A percentile compares a stretch with the other conserved stretches of the same genome.
phyloP scores from a whole-genome alignment of 2,797 vertebrate species.

The Molossus alvarezi region DNA sequence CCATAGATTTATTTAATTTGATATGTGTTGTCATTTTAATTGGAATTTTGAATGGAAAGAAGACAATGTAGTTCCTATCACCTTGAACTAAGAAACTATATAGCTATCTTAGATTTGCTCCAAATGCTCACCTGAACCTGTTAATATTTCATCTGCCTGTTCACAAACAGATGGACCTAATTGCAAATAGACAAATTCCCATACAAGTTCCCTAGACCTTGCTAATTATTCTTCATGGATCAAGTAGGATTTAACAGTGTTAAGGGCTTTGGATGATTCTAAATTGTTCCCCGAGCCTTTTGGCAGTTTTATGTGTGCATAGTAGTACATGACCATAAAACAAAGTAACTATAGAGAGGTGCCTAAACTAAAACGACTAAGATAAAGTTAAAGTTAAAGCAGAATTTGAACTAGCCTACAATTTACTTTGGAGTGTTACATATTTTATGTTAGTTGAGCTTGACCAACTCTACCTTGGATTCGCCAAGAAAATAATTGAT shows the following conservation, averaged over 20 bases:
- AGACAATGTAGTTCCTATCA: background rate
- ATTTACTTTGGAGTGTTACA: conserved; percentile 71
- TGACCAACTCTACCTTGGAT: conserved; percentile 77
- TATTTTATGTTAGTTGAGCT: conserved; percentile 79
- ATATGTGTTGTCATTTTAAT: conserved; percentile 9
- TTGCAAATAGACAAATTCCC: conserved; percentile 77
- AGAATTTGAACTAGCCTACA: conserved; percentile 53
- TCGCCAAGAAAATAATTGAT: conserved; percentile 87
- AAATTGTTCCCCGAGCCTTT: conserved; percentile 73
- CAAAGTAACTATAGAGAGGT: conserved; percentile 63
- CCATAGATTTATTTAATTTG: conserved; percentile 60
- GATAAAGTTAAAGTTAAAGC: conserved; percentile 49
- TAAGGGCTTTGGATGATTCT: conserved; percentile 77
- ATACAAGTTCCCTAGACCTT: conserved; percentile 74
- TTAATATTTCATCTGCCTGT: conserved; percentile 52
- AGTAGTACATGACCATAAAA: conserved; percentile 24
- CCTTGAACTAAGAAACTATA: conserved; percentile 29
- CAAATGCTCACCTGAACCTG: conserved; percentile 45
- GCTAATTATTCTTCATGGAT: conserved; percentile 81
- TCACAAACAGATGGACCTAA: conserved; percentile 67
- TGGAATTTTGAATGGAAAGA: conserved; percentile 9
- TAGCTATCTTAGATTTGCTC: background rate
- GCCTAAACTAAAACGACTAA: background rate
- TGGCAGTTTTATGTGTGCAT: conserved; percentile 67
- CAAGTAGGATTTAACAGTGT: conserved; percentile 79